phyloP scores from a whole-genome alignment of 1,140 invertebrate species.

The Papilio xuthus region DNA sequence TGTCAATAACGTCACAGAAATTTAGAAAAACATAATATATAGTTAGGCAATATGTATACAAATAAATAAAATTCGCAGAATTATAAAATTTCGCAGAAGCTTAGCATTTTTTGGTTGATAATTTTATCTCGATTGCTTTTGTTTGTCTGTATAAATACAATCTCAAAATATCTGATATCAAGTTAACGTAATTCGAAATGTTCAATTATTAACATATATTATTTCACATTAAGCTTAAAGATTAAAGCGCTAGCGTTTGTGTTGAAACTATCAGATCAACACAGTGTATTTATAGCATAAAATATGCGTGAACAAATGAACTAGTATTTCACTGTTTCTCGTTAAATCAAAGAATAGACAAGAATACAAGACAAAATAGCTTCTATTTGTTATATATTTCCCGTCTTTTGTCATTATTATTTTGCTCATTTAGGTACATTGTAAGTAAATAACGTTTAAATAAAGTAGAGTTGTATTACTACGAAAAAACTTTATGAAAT shows the following conservation, averaged over 20 bases:
- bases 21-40: not conserved
- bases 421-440: not conserved
- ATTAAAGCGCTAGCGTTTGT: constrained; percentile 28
- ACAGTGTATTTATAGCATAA: constrained; percentile 30
- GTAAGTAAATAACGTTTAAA: not conserved
- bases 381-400: not conserved
- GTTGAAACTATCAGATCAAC: constrained; percentile 1
- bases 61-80: not conserved
- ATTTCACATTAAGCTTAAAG: not conserved
- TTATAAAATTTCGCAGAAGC: not conserved
- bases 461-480: not conserved
- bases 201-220: no score
- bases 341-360: not conserved
- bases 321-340: constrained; percentile 6
- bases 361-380: not conserved
- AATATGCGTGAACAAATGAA: constrained; percentile 15
- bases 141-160: not conserved
- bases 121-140: not conserved
- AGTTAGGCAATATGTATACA: not conserved
- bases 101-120: not conserved
- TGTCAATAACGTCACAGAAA: no score
- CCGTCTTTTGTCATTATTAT: not conserved
- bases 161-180: constrained; percentile 41
- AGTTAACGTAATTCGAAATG: no score
- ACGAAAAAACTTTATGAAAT: constrained; percentile 28